Evolutionary conservation across 1,140 invertebrate genomes (phyloP), one percentile per base, ranked within the genome.

Genomic region (Lepidostoma basale): DNA sequence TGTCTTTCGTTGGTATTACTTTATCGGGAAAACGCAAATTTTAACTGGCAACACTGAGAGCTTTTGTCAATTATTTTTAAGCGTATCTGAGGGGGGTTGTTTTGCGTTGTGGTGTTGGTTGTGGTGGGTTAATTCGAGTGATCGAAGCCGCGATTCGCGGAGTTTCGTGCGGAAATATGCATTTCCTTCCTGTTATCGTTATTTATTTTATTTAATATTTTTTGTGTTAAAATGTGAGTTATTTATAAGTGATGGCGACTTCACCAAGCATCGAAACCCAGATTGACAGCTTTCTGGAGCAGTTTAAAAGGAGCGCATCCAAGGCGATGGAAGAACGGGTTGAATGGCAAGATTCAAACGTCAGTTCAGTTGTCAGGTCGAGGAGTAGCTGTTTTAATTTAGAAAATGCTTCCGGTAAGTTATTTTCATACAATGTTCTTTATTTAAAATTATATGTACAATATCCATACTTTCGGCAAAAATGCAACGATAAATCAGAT

Each of bases 231-330:
- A 20, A 68, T 60, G 58, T 68, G 66, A 66, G 30, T 49, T 10
- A 26, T 25, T 3, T 22, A 23, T 49, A 36, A 47, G 59, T 59
- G 12, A 89, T 89, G 87, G 87, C 87, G 70, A 86, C 80, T 75
- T 89, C 88, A 72, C 88, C 88, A 72, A 88, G 85, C 67, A 89
- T 92, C 77, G 90, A 92, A 81, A 89, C 86, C 70, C 89, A 92
- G 81, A 91, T 92, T 79, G 90, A 92, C 85, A 89, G 87, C 82
- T 91, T 92, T 79, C 81, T 92, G 76, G 90, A 91, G 82, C 89
- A 91, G 75, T 91, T 92, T 76, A 90, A 90, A 76, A 86, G 87
- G 63, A 90, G 88, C 81, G 88, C 88, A 74, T 89, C 89, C 30
- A 88, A 86, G 74, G 88, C 88, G 42, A 90, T 90, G 87, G 88